These are phyloP conservation scores for Allacma fusca DNA, from an alignment of 2,888 invertebrate species.

Conservation along the genomic window DNA sequence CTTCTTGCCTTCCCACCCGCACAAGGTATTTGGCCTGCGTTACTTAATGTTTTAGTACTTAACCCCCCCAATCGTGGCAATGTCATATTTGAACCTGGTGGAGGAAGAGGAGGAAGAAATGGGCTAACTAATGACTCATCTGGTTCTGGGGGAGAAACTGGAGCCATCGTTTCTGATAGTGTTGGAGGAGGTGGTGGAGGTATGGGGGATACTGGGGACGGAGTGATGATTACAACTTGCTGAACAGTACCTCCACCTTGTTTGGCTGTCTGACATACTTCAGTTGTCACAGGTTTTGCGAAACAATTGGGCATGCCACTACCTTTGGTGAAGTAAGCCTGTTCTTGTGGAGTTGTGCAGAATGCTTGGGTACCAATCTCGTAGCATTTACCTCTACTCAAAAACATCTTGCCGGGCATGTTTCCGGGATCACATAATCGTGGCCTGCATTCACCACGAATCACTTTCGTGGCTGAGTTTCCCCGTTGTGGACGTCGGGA, in stretches of 20 bases:
- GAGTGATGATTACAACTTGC: background rate
- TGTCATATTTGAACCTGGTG: no score
- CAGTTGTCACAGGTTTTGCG: background rate
- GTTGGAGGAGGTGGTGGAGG: conserved; percentile 2
- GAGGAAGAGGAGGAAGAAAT: no score
- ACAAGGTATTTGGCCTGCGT: background rate
- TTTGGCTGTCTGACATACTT: background rate
- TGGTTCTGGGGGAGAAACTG: background rate
- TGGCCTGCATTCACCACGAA: background rate
- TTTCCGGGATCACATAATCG: background rate
- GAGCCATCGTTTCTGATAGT: background rate
- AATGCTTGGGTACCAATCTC: background rate
- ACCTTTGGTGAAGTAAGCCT: background rate
- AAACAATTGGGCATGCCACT: background rate
- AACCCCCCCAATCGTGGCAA: background rate
- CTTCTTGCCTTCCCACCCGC: background rate
- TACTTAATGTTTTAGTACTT: background rate
- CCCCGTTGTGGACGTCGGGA: background rate
- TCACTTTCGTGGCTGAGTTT: background rate
- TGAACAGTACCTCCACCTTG: conserved; percentile 3
- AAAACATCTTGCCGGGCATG: background rate
- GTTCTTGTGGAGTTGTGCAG: background rate
- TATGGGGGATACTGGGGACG: background rate
- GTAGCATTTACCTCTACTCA: background rate
- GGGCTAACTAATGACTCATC: no score